Evolutionary conservation across 1,140 invertebrate genomes (phyloP).

Genomic region (Phymorhynchus buccinoides): DNA sequence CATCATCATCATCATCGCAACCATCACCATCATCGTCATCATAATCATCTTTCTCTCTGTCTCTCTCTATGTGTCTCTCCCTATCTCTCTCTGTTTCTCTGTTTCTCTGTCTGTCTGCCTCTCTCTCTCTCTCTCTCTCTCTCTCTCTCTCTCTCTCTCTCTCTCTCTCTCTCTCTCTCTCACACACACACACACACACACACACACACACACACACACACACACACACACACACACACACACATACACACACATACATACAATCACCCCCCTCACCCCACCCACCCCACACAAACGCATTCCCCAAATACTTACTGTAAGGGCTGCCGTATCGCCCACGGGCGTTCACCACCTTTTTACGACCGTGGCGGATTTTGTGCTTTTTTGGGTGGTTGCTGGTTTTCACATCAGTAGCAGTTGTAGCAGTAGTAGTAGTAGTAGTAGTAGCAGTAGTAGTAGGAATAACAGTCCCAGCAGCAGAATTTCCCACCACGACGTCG

Average conservation of each 20-base stretch:
- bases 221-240: not conserved
- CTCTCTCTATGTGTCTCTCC: not conserved
- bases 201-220: conserved; percentile 9
- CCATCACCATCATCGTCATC: too few species aligned
- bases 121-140: not conserved
- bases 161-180: too few species aligned
- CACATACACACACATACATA: not conserved
- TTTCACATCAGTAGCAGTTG: too few species aligned
- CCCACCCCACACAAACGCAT: not conserved
- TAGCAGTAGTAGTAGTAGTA: too few species aligned
- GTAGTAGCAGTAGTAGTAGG: too few species aligned
- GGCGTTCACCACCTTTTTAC: not conserved
- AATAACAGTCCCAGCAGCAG: too few species aligned
- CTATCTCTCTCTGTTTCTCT: not conserved
- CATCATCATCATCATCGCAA: too few species aligned
- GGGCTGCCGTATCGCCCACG: not conserved
- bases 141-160: not conserved
- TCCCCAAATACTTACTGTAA: not conserved
- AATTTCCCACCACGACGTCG: too few species aligned
- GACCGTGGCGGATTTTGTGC: not conserved
- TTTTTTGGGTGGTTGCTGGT: not conserved
- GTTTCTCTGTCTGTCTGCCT: not conserved
- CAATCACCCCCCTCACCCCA: not conserved
- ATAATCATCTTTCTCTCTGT: not conserved
- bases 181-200: not conserved